Evolutionary conservation across 2,797 vertebrate genomes (phyloP).

Genomic region (Pantherophis vulpinus): DNA sequence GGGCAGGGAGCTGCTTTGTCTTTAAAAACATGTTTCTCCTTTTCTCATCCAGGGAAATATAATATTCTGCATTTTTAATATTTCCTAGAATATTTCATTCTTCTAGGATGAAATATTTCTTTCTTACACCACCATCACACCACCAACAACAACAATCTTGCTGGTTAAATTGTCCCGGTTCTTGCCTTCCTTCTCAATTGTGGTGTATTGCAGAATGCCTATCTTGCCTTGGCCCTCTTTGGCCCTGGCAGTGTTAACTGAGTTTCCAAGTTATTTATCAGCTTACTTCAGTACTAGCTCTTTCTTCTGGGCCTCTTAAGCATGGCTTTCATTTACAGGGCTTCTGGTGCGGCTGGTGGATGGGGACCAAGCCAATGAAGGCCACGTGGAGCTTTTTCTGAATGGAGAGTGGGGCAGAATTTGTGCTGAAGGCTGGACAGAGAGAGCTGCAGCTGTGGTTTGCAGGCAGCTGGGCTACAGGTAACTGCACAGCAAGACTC

Average conservation of each 20-base stretch:
- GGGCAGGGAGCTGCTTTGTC: no score
- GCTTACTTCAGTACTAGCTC: neutral
- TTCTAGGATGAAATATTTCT: no score
- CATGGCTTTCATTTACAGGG: constrained; percentile 35
- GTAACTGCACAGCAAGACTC: constrained; percentile 55
- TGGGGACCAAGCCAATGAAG: constrained; percentile 81
- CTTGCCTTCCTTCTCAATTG: neutral
- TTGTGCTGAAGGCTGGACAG: constrained; percentile 84
- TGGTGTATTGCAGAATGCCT: neutral
- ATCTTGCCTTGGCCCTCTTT: neutral
- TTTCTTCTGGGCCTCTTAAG: neutral
- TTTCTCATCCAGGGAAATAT: no score
- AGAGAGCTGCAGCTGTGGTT: constrained; percentile 78
- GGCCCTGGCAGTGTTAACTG: neutral
- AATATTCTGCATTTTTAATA: no score
- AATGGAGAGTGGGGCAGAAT: constrained; percentile 82
- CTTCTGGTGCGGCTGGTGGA: constrained; percentile 78
- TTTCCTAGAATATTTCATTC: no score
- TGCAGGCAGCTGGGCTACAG: constrained; percentile 84
- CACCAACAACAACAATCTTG: neutral
- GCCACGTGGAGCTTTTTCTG: constrained; percentile 81
- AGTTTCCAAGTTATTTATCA: neutral
- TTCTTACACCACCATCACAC: neutral
- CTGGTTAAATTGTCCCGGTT: neutral
- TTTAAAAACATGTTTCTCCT: no score